These are phyloP conservation scores for Antheraea pernyi DNA, from an alignment of 1,140 invertebrate species.

Conservation along the genomic window DNA sequence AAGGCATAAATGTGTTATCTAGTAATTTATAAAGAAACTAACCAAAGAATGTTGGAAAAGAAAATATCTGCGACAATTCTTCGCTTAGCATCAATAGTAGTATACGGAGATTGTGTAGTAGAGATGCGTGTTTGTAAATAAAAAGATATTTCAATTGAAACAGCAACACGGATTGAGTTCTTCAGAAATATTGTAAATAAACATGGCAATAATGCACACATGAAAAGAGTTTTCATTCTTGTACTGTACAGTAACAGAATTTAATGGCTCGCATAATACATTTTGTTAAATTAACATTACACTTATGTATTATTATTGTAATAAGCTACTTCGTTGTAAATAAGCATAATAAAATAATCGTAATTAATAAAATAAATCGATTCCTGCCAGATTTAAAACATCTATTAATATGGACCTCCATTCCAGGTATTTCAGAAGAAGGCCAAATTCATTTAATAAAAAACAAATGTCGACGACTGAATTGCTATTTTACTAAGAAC, in stretches of 20 bases:
- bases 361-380: constrained; percentile 35
- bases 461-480: constrained; percentile 40
- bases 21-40: no score
- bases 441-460: constrained; percentile 46
- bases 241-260: background rate
- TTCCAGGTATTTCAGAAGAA: constrained; percentile 32
- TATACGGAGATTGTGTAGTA: background rate
- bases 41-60: background rate
- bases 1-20: no score
- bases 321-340: constrained; percentile 26
- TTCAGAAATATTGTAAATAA: background rate
- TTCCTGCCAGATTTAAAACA: constrained; percentile 47
- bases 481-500: constrained; percentile 60
- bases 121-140: background rate
- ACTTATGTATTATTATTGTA: constrained; percentile 25
- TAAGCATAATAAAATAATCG: constrained; percentile 24
- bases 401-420: constrained; percentile 47
- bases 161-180: background rate
- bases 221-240: background rate
- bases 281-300: constrained; percentile 26
- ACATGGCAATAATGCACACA: background rate
- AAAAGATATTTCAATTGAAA: background rate
- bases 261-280: constrained; percentile 22
- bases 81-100: background rate
- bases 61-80: background rate